Conservation (phyloP, 2,888 invertebrate genomes). For the Caenorhabditis virilis region DNA sequence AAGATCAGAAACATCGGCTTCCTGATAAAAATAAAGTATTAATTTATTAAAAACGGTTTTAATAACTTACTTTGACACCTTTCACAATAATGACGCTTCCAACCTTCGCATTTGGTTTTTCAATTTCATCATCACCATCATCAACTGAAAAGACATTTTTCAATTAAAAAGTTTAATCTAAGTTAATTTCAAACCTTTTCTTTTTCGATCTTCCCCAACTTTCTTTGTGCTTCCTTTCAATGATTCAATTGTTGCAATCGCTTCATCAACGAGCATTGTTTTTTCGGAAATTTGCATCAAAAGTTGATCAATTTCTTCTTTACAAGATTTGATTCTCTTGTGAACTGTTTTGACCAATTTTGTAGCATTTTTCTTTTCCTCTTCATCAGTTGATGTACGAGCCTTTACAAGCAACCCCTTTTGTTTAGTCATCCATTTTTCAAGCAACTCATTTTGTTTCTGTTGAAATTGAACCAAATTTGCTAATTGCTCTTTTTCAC, state of each 20-base stretch:
- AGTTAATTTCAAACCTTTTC: conserved; percentile 1
- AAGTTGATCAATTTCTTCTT: conserved; percentile 73
- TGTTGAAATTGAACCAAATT: conserved; percentile 77
- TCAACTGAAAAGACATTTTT: not conserved
- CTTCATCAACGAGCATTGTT: conserved; percentile 25
- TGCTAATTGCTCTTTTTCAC: conserved; percentile 16
- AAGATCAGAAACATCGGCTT: conserved; percentile 22
- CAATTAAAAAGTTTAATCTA: not conserved
- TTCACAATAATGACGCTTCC: conserved; percentile 23
- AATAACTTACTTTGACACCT: conserved; percentile 15
- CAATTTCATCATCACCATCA: conserved; percentile 4
- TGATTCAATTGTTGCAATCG: conserved; percentile 14
- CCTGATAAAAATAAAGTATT: conserved; percentile 11
- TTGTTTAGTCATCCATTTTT: conserved; percentile 87
- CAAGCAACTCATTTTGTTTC: conserved; percentile 83
- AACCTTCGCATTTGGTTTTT: conserved; percentile 11
- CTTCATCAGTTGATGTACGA: conserved; percentile 23
- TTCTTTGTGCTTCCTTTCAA: conserved; percentile 9
- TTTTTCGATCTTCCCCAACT: conserved; percentile 7
- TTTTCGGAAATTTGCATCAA: conserved; percentile 31
- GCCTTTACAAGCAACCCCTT: conserved; percentile 72
- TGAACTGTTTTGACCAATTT: conserved; percentile 81
- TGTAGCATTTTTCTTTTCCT: conserved; percentile 33
- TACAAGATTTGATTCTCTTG: conserved; percentile 75
- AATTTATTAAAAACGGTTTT: not conserved